Evolutionary conservation across 2,888 invertebrate species (phyloP).

Genomic region (Syrphus vitripennis): DNA sequence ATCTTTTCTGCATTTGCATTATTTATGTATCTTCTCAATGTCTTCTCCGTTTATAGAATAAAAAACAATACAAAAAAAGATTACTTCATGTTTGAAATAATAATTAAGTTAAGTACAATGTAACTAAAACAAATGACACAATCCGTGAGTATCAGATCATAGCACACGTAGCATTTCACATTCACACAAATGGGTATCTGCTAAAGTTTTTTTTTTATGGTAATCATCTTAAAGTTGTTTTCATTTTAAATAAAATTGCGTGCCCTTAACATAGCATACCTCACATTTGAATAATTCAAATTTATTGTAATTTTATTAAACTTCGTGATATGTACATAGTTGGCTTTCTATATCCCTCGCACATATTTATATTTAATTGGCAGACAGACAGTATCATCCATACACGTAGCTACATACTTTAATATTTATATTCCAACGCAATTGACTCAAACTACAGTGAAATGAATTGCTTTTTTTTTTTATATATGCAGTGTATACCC

Average conservation of each 20-base stretch:
- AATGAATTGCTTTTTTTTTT: constrained; percentile 18
- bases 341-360: neutral
- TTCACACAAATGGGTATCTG: neutral
- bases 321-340: neutral
- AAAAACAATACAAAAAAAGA: neutral
- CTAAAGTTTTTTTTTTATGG: neutral
- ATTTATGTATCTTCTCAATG: neutral
- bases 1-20: neutral
- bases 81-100: neutral
- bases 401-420: neutral
- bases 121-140: neutral
- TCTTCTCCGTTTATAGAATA: neutral
- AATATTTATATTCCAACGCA: constrained; percentile 29
- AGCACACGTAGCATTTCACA: neutral
- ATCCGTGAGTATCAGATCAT: neutral
- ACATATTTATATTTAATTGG: neutral
- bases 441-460: constrained; percentile 20
- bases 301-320: neutral
- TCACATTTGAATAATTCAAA: neutral
- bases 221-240: neutral
- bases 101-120: neutral
- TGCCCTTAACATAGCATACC: neutral
- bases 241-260: neutral
- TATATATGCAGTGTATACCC: neutral
- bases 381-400: neutral